Conservation (phyloP, 2,797 vertebrate species). For the Mormyrops attenuatus region DNA sequence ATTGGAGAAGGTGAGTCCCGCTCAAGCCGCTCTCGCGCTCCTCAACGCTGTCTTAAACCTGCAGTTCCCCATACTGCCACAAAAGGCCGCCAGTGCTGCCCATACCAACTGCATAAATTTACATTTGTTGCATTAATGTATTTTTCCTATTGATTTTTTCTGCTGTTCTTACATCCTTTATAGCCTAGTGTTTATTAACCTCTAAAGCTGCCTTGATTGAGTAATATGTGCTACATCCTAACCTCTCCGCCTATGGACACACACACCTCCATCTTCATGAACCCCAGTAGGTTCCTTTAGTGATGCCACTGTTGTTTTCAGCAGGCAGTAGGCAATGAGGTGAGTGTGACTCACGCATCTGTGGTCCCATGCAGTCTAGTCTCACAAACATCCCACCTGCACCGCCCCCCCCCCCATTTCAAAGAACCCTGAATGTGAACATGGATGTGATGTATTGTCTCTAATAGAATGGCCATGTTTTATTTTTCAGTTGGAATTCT, state of each 20-base stretch:
- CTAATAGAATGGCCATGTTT: neutral
- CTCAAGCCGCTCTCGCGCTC: neutral
- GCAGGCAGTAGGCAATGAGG: neutral
- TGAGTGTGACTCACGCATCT: neutral
- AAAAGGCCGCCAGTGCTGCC: neutral
- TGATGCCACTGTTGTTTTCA: neutral
- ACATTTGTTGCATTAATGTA: neutral
- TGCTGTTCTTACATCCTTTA: neutral
- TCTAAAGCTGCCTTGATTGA: neutral
- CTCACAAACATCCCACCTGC: neutral
- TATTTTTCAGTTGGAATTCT: neutral
- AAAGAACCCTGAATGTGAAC: neutral
- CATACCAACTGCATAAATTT: neutral
- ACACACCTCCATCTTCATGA: neutral
- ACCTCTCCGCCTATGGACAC: neutral
- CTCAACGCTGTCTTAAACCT: neutral
- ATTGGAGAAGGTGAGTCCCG: constrained; percentile 72
- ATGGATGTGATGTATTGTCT: neutral
- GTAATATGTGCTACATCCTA: neutral
- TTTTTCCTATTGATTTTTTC: neutral
- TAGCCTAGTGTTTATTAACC: neutral
- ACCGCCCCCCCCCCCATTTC: neutral
- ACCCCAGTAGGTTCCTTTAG: neutral
- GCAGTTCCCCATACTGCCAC: neutral
- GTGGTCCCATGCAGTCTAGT: neutral